Evolutionary conservation across 2,888 invertebrate genomes (phyloP), one percentile per base, ranked within the genome.

Genomic region (Plebejus argus): DNA sequence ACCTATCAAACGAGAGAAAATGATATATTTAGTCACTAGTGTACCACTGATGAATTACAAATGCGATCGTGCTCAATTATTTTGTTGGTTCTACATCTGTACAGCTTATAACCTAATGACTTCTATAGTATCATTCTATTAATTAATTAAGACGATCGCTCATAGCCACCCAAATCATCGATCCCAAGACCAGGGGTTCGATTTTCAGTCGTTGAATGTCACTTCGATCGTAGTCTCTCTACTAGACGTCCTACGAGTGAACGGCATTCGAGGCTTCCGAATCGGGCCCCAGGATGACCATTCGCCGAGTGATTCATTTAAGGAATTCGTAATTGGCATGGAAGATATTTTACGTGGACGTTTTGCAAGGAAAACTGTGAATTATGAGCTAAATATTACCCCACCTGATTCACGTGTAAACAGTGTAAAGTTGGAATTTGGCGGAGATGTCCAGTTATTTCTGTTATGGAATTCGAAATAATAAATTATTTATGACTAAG

Each of bases 341-440:
- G 82, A 15, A 81, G 81, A 85, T 85, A 85, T 86, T 84, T 86
- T 80, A 80, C 82, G 83, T 83, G 81, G 81, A 83, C 86, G 84
- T 84, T 74, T 74, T 78, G 79, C 77, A 87, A 85, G 83, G 86
- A 86, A 88, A 87, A 87, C 82, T 78, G 81, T 78, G 80, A 79
- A 83, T 86, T 87, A 84, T 75, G 88, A 91, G 92, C 91, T 91
- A 93, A 91, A 90, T 90, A 90, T 91, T 88, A 87, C 82, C 88
- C 85, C 86, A 85, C 82, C 89, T 92, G 90, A 91, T 88, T 90
- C 90, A 90, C 85, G 49, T 74, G 49, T 72, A 23, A 23, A 72
- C 72, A 23, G 72, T 53, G 53, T 53, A 53, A 74, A 74, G 74
- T 74, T 49, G 53, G 74, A 53, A 28, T 74, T 74, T 74, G 74